phyloP scores from a whole-genome alignment of 2,113 vertebrate species.

The Alexandromys fortis region DNA sequence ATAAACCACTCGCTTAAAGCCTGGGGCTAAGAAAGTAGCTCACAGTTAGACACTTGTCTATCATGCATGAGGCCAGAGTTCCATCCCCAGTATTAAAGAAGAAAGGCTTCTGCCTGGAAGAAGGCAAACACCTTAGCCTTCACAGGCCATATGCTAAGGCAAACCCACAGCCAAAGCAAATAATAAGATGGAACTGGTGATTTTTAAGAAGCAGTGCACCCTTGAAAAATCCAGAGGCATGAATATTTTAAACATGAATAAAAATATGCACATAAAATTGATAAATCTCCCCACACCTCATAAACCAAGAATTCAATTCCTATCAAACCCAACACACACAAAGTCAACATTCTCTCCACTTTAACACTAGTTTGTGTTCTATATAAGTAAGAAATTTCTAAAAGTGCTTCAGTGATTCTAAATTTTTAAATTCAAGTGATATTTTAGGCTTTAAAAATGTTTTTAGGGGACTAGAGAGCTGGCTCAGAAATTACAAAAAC shows the following conservation, averaged over 20 bases:
- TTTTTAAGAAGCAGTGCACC: background rate
- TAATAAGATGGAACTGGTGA: background rate
- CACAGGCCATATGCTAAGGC: background rate
- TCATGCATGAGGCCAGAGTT: background rate
- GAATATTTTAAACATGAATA: background rate
- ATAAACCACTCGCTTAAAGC: background rate
- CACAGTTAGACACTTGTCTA: background rate
- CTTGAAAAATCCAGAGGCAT: slow-evolving; percentile 13
- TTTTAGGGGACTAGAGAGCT: slow-evolving; percentile 1
- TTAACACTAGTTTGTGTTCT: slow-evolving; percentile 17
- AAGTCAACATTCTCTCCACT: background rate
- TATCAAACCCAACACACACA: background rate
- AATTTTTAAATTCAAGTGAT: background rate
- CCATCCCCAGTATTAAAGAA: background rate
- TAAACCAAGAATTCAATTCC: slow-evolving; percentile 9
- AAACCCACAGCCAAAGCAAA: background rate
- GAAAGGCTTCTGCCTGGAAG: background rate
- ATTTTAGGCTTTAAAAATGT: slow-evolving; percentile 17
- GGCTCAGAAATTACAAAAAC: background rate
- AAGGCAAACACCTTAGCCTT: background rate
- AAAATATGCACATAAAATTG: slow-evolving; percentile 26
- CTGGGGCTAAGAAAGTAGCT: background rate
- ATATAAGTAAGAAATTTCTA: slow-evolving; percentile 29
- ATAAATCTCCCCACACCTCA: slow-evolving; percentile 26
- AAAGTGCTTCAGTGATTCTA: slow-evolving; percentile 25